These are phyloP conservation scores for Drosophila mayri DNA, from an alignment of 1,140 invertebrate species.

Conservation along the genomic window DNA sequence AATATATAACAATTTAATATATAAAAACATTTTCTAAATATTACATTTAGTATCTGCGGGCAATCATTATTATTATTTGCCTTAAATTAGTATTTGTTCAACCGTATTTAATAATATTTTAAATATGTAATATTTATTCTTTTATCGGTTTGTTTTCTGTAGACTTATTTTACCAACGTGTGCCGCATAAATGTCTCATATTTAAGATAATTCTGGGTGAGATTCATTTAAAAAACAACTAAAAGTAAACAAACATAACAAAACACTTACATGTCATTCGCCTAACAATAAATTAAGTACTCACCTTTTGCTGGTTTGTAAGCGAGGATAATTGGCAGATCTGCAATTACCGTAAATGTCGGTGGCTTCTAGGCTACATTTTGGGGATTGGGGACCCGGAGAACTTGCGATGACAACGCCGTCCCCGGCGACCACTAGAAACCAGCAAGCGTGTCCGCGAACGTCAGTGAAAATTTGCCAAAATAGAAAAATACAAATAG, in stretches of 20 bases:
- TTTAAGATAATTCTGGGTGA: neutral
- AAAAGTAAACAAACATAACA: conserved; percentile 25
- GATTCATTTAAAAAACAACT: neutral
- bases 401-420: conserved; percentile 25
- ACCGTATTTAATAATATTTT: too few relatives aligned
- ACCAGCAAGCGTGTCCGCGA: conserved; percentile 68
- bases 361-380: conserved; percentile 1
- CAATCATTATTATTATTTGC: too few relatives aligned
- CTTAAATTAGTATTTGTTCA: too few relatives aligned
- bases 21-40: neutral
- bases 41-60: neutral
- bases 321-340: conserved; percentile 36
- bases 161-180: neutral
- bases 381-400: neutral
- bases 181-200: neutral
- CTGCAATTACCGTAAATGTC: conserved; percentile 37
- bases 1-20: too few relatives aligned
- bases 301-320: conserved; percentile 11
- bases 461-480: conserved; percentile 73
- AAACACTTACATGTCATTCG: conserved; percentile 13
- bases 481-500: conserved; percentile 36
- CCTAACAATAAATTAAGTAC: neutral
- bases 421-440: conserved; percentile 38
- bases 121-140: neutral
- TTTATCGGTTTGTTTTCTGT: neutral